A percentile compares a stretch with the other conserved stretches of the same genome.
Evolutionary conservation across 2,113 vertebrate genomes (phyloP).

Genomic region (Nibea coibor): DNA sequence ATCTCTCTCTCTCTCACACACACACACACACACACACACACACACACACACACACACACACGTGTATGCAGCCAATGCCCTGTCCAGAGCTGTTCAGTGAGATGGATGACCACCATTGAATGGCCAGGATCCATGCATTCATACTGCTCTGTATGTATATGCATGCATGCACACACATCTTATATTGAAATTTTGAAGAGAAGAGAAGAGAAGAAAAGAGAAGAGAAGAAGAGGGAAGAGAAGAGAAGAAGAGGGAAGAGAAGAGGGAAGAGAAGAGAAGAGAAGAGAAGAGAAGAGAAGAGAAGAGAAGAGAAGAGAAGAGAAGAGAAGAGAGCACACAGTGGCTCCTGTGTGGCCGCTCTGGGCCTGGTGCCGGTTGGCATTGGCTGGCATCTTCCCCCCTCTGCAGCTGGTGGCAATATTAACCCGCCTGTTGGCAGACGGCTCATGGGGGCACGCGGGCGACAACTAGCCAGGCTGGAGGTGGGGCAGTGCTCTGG

Average conservation of each 20-base stretch:
- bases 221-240: no score
- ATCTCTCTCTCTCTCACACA: no score
- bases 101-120: conserved; percentile 38
- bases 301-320: conserved; percentile 2
- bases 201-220: no score
- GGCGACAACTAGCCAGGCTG: conserved; percentile 55
- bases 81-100: conserved; percentile 35
- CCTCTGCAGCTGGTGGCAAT: conserved; percentile 78
- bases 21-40: neutral
- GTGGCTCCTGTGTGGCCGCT: conserved; percentile 65
- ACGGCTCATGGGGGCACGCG: conserved; percentile 38
- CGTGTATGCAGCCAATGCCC: conserved; percentile 17
- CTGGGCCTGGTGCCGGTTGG: conserved; percentile 68
- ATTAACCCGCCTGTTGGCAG: conserved; percentile 72
- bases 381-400: conserved; percentile 56
- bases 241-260: neutral
- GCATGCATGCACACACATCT: neutral
- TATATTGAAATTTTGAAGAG: neutral
- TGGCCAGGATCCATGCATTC: conserved; percentile 23
- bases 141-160: conserved; percentile 12
- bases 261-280: neutral
- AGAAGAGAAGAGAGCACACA: conserved; percentile 37
- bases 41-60: no score
- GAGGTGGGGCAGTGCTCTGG: conserved; percentile 27
- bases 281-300: neutral